Evolutionary conservation across 2,113 vertebrate species (phyloP).

Genomic region (Eleginops maclovinus): DNA sequence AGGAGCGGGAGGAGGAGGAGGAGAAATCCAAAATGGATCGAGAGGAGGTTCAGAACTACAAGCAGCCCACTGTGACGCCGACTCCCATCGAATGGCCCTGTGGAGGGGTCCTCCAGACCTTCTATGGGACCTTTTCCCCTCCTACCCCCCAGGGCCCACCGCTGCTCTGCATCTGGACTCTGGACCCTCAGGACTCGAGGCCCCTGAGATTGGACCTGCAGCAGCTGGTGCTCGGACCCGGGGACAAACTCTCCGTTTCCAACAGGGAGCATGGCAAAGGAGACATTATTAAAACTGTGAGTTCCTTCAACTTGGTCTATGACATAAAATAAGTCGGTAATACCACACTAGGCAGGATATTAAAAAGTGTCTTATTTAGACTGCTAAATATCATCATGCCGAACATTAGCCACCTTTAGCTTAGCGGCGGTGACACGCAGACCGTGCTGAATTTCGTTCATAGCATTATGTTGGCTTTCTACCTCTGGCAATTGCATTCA

Average conservation of each 20-base stretch:
- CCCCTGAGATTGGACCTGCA: constrained; percentile 87
- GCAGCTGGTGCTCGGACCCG: constrained; percentile 80
- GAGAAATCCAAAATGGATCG: neutral
- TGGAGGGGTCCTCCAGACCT: constrained; percentile 85
- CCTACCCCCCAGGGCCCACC: constrained; percentile 66
- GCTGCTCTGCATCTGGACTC: constrained; percentile 86
- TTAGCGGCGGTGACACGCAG: too few species aligned
- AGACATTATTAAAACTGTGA: constrained; percentile 81
- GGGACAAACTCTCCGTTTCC: constrained; percentile 84
- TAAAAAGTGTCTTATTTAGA: too few species aligned
- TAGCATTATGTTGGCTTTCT: too few species aligned
- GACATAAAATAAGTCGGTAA: too few species aligned
- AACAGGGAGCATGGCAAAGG: constrained; percentile 78
- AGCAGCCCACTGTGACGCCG: constrained; percentile 16
- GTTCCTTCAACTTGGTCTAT: constrained; percentile 38
- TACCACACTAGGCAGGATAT: too few species aligned
- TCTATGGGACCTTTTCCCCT: constrained; percentile 90
- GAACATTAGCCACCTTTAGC: too few species aligned
- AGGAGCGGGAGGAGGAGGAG: constrained; percentile 4
- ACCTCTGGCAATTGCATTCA: too few species aligned
- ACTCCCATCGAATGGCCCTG: constrained; percentile 78
- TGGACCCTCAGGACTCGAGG: constrained; percentile 88
- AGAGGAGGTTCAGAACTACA: constrained; percentile 10
- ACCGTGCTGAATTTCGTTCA: too few species aligned
- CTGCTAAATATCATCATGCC: too few species aligned